A percentile compares a stretch with the other conserved stretches of the same genome.
Conservation (phyloP, 2,888 invertebrate species). For the Chalcis sispes region DNA sequence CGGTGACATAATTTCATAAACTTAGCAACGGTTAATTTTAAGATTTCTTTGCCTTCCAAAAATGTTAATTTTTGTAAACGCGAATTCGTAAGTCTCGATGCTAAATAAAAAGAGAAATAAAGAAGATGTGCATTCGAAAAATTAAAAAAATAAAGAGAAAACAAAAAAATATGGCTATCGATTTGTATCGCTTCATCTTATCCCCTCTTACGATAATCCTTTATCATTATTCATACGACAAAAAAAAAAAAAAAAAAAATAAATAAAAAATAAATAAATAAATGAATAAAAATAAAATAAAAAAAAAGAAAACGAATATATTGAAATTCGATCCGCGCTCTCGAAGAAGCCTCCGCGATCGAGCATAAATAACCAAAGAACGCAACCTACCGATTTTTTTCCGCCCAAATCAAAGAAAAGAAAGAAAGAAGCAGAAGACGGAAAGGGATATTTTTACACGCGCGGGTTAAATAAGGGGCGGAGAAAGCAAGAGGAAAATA, state of each 20-base stretch:
- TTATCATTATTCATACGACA: not conserved
- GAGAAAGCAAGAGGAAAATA: conserved; percentile 57
- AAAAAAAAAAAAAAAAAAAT: too few species aligned
- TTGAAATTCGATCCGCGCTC: conserved; percentile 27
- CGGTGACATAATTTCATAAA: conserved; percentile 46
- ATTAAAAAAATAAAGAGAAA: not conserved
- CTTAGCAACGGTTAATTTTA: conserved; percentile 41
- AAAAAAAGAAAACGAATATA: not conserved
- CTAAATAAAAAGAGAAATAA: too few species aligned
- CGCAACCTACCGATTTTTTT: conserved; percentile 1
- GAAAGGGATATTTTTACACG: conserved; percentile 73
- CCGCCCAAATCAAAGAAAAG: conserved; percentile 19
- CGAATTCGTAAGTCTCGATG: not conserved
- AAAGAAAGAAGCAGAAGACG: conserved; percentile 57
- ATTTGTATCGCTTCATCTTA: not conserved
- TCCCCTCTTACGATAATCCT: too few species aligned
- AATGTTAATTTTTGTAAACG: not conserved
- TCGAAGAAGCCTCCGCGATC: too few species aligned
- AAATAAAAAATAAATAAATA: too few species aligned
- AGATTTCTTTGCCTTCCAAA: conserved; percentile 1
- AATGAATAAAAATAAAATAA: too few species aligned
- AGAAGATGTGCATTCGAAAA: too few species aligned
- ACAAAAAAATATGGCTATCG: not conserved
- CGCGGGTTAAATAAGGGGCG: conserved; percentile 59
- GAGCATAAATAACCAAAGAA: too few species aligned